These are phyloP conservation scores for Aegypius monachus DNA, from an alignment of 2,113 vertebrate species.

Conservation along the genomic window DNA sequence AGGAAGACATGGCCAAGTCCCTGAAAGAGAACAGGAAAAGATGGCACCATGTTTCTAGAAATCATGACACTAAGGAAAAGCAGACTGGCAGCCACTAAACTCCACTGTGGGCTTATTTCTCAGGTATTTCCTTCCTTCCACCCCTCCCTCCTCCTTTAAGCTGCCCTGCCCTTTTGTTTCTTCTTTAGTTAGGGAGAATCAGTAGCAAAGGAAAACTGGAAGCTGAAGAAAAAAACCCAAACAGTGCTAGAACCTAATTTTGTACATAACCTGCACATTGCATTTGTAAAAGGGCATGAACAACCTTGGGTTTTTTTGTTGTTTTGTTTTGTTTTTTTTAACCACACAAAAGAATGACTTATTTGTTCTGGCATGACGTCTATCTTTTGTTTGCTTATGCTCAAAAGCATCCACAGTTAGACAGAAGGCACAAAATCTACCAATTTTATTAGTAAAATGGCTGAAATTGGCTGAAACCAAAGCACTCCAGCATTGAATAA, in stretches of 20 bases:
- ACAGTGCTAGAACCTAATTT: not conserved
- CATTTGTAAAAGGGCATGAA: not conserved
- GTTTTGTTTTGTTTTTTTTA: not conserved
- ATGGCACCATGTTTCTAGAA: not conserved
- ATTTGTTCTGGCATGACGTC: not conserved
- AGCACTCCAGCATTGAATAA: not conserved
- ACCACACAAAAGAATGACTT: not conserved
- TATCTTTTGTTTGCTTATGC: not conserved
- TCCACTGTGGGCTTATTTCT: not conserved
- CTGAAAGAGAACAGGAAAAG: not conserved
- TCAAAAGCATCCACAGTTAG: not conserved
- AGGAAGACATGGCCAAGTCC: not conserved
- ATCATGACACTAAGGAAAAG: not conserved
- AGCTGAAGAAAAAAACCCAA: not conserved
- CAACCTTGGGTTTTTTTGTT: not conserved
- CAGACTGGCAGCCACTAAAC: not conserved
- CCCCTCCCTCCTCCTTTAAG: not conserved
- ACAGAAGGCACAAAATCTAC: not conserved
- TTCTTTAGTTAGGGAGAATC: not conserved
- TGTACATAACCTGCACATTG: not conserved
- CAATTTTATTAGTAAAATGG: not conserved
- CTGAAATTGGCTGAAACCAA: not conserved
- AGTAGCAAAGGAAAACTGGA: not conserved
- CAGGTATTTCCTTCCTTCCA: not conserved
- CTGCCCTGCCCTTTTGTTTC: rapidly evolving